Evolutionary conservation across 2,888 invertebrate genomes (phyloP), one percentile per base, ranked within the genome.

Genomic region (Habroteleia sp.): DNA sequence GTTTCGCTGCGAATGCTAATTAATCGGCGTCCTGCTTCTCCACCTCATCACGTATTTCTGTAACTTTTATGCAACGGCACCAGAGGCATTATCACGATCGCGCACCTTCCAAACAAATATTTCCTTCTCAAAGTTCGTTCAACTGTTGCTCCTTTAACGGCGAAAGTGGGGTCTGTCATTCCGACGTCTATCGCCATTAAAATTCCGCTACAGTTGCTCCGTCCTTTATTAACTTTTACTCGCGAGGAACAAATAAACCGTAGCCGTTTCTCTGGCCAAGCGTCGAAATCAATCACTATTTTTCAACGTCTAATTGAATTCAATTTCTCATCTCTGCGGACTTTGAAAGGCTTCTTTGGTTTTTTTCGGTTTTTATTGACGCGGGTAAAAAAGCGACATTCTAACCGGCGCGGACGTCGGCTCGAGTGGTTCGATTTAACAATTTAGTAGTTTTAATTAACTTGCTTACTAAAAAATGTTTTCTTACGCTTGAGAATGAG

Each of bases 21-120:
- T 58, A 52, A 73, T 66, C 56, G 46, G 62, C 25, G 56, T 46
- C 31, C 56, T 25, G 56, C 33, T 65, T 58, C 44, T 65, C 23
- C 33, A 52, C 29, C 58, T 72, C 71, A 72, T 72, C 63, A 65
- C 63, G 72, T 65, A 58, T 52, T 72, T 72, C 56, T 72, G 56
- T 48, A 41, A 63, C 62, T 71, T 68, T 58, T 71, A 69, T 63
- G 48, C 71, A 72, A 72, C 56, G 62, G 56, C 63, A 48, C 44
- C n/a, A 10, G 11, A 20, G 8, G 10, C 16, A 46, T 54, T 56
- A 56, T 33, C 44, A 5, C 20, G 52, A 39, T 58, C 41, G 44
- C 5, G 8, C 29, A 25, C 25, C 39, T 11, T 14, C 20, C 8
- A 31, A 33, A 46, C 62, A 72, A 63, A 63, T 44, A 11, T 58